Conservation (phyloP, 2,113 vertebrate species). For the Corythornis madagascariensis region DNA sequence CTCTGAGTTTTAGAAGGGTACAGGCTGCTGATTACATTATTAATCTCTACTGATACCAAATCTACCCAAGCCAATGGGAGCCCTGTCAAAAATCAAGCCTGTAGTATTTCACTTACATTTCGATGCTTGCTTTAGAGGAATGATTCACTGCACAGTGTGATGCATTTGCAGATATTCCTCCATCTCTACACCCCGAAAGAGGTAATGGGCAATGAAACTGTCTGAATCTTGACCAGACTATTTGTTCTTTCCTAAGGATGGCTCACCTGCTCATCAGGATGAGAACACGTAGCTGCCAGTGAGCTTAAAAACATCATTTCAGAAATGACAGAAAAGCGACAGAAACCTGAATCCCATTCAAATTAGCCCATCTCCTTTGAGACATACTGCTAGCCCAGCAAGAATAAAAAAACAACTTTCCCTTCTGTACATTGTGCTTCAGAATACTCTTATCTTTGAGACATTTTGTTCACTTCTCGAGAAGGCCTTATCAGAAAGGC, state of each 20-base stretch:
- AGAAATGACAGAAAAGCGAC: not conserved
- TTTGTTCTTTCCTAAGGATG: not conserved
- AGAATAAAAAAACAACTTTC: slow-evolving; percentile 10
- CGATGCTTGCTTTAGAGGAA: not conserved
- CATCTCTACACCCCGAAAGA: not conserved
- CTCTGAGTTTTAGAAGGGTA: not conserved
- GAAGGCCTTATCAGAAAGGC: slow-evolving; percentile 21
- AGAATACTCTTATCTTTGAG: slow-evolving; percentile 18
- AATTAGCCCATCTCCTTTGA: slow-evolving; percentile 31
- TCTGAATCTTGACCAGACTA: not conserved
- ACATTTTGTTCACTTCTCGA: slow-evolving; percentile 17
- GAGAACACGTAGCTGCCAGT: not conserved
- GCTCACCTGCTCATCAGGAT: not conserved
- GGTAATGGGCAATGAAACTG: not conserved
- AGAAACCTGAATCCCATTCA: slow-evolving; percentile 35
- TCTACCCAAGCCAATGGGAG: not conserved
- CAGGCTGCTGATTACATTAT: not conserved
- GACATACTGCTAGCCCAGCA: not conserved
- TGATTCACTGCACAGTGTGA: not conserved
- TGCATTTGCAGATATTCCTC: not conserved
- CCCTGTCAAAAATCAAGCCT: not conserved
- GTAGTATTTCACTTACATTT: not conserved
- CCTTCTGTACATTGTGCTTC: not conserved
- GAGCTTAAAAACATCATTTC: slow-evolving; percentile 16
- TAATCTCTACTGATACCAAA: not conserved